Base-by-base conservation (phyloP, 2,797 vertebrate species). In the Picus viridis region DNA sequence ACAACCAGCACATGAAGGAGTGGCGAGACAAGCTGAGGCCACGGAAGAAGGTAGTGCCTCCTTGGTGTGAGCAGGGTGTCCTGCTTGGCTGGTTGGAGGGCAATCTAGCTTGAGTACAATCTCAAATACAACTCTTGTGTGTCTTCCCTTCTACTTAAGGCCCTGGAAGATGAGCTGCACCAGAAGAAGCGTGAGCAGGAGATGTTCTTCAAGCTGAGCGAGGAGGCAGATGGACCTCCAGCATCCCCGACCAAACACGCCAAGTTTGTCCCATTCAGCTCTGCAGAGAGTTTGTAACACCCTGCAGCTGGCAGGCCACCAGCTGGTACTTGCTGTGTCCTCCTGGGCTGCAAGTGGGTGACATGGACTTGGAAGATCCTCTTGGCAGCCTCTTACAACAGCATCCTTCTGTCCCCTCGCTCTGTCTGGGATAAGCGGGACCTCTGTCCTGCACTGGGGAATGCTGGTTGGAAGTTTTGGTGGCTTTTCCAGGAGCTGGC, bases 11-110 rank as follows among this genome's bases (percentile, higher is more conserved):
- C 95, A 95, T 99, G 96, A 99, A 98, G 96, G 99, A 99, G 0
- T 99, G 99, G 99, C 98, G 98, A 76, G 99, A 99, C 34, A 98
- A 97, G 45, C 98, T 99, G 58, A 98, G 98, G 81, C 98, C 98
- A 11, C 98, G 99, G 72, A 99, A 99, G 92, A 99, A 98, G 98
- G 99, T 99, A 95, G 26, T 23, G 3, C 3, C 26, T 57, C 7
- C 76, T 70, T 5, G 6, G 10, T 2, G 6, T 45, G 72, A 51
- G 32, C 53, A 45, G 73, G 30, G 22, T 65, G 56, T 54, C 45
- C 90, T 68, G 70, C 29, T 53, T 79, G 68, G 7, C 63, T 81
- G 69, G 5, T 51, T 32, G 29, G 29, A 49, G 81, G 54, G 32
- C 14, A 32, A 43, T 43, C 41, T 7, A 72, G 58, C 43, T 72